phyloP scores from a whole-genome alignment of 2,888 invertebrate species.

The Homarus gammarus region DNA sequence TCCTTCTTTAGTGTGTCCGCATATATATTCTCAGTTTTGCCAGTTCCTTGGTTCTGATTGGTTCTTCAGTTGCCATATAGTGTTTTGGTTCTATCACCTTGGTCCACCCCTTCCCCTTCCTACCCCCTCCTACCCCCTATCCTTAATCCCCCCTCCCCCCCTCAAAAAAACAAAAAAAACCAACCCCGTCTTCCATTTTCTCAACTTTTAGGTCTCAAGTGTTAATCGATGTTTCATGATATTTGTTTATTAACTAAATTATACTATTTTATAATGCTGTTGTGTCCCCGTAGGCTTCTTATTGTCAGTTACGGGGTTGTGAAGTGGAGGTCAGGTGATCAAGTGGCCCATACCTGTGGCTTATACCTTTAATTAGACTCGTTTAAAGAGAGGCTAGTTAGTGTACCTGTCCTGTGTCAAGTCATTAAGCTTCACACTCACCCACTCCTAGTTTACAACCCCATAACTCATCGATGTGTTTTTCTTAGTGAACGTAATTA shows the following conservation, averaged over 20 bases:
- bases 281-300: slow-evolving; percentile 25
- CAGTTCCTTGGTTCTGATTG: slow-evolving; percentile 17
- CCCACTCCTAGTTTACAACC: slow-evolving; percentile 17
- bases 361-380: too few species aligned
- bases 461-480: slow-evolving; percentile 34
- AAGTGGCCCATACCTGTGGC: too few species aligned
- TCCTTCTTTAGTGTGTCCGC: not conserved
- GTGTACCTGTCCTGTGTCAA: too few species aligned
- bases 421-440: too few species aligned
- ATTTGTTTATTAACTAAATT: slow-evolving; percentile 20
- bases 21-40: slow-evolving; percentile 21
- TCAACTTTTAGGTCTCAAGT: not conserved
- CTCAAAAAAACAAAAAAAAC: too few species aligned
- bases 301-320: slow-evolving; percentile 23
- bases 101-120: not conserved
- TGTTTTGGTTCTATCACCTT: not conserved
- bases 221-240: not conserved
- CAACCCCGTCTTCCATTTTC: not conserved
- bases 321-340: too few species aligned
- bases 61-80: slow-evolving; percentile 22
- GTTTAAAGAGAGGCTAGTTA: too few species aligned
- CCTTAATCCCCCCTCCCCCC: too few species aligned
- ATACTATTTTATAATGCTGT: slow-evolving; percentile 17
- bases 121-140: not conserved
- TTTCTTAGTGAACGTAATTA: slow-evolving; percentile 13